Base-by-base conservation (phyloP, 2,113 vertebrate genomes). In the Megatriorchis doriae region DNA sequence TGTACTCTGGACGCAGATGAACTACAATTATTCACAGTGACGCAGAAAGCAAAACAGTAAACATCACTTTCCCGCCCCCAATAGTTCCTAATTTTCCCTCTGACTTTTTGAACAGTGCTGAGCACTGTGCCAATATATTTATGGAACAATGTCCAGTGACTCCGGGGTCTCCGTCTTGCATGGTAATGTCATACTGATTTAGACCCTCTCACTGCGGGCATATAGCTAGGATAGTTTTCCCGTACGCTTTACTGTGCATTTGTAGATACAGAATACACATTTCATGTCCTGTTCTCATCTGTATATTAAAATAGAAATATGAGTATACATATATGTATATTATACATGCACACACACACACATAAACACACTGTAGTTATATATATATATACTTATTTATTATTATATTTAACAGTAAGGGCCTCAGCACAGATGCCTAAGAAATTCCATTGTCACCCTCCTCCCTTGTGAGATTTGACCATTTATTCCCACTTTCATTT, bases 11-110 rank as follows among this genome's bases (percentile, higher is more conserved):
- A 81, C 27, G 25, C 16, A 73, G 23, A 77, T 36, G n/a, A 81
- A 66, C 59, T 66, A 17, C 43, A 7, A n/a, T 70, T 70, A 66
- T 70, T 78, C 55, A 61, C 23, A 78, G 42, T 38, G 59, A 36
- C 31, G 62, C 21, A 88, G 27, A 86, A 91, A 14, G 13, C 40
- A 86, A 77, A 88, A 43, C 9, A 56, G 27, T 47, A 83, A 85
- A 62, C 5, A 34, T 19, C 14, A 26, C 21, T 22, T 56, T 38
- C 3, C 0, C 4, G 42, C 47, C 16, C 12, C 3, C 3, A 48
- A 6, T 25, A 36, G 25, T 58, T 87, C 63, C 68, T 81, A 67
- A 74, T 55, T n/a, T 45, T 91, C 20, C 88, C 13, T 45, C 42
- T 93, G 68, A 6, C 58, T 93, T 73, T 89, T 36, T 66, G 14